phyloP scores from a whole-genome alignment of 1,140 invertebrate genomes.

The Euglossa dilemma region DNA sequence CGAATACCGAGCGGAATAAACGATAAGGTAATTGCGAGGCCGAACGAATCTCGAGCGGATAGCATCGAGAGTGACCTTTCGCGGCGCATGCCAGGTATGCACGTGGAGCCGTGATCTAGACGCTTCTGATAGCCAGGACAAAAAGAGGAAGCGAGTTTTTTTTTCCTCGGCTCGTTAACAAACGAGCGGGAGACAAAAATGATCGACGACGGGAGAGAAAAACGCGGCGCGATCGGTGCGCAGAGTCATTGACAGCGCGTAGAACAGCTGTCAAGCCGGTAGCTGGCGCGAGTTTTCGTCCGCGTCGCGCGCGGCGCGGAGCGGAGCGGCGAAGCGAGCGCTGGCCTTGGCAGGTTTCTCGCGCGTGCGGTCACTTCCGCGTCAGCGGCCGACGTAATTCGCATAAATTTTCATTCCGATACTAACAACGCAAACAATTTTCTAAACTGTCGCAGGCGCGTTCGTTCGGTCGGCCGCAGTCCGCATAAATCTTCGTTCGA shows the following conservation, averaged over 20 bases:
- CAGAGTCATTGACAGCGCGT: background rate
- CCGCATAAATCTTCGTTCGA: slow-evolving; percentile 42
- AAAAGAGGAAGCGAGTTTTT: background rate
- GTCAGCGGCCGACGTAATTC: background rate
- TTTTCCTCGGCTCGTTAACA: background rate
- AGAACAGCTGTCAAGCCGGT: background rate
- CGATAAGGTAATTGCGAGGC: background rate
- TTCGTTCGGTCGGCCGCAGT: background rate
- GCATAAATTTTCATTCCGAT: slow-evolving; percentile 34
- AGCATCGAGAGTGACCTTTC: background rate
- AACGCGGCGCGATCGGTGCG: background rate
- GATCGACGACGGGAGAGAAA: too few relatives aligned
- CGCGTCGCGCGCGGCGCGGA: too few relatives aligned
- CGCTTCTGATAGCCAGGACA: too few relatives aligned
- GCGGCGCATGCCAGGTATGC: background rate
- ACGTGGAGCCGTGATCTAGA: background rate
- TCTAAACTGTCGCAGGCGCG: slow-evolving; percentile 12
- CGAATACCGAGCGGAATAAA: background rate
- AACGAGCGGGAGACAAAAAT: accelerated
- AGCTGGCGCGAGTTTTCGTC: background rate
- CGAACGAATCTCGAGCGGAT: background rate
- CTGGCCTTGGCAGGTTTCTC: slow-evolving; percentile 6
- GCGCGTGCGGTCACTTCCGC: slow-evolving; percentile 19
- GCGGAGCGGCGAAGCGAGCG: background rate
- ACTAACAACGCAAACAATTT: slow-evolving; percentile 11